Conservation (phyloP, 2,888 invertebrate genomes). For the Altica lythri region DNA sequence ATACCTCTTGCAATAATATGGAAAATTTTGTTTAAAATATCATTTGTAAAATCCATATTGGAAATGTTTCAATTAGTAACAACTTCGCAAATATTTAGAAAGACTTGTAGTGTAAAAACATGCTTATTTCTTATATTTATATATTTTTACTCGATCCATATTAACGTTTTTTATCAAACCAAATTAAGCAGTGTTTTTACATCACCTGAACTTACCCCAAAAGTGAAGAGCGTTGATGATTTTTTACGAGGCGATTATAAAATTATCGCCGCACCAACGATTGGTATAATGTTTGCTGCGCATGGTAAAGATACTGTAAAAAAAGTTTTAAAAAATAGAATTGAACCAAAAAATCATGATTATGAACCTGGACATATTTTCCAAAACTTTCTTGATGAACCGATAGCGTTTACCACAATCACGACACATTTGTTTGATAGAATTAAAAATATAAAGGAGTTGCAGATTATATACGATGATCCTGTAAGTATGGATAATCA, state of each 20-base stretch:
- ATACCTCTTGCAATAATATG: neutral
- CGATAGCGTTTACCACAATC: neutral
- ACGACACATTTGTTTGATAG: neutral
- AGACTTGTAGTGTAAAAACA: neutral
- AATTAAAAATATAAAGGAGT: neutral
- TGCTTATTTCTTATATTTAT: neutral
- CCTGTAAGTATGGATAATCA: neutral
- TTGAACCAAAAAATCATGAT: neutral
- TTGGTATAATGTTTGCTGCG: neutral
- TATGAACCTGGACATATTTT: neutral
- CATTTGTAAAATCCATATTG: neutral
- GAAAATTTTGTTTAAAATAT: neutral
- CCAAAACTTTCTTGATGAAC: neutral
- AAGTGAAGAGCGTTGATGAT: constrained; percentile 7
- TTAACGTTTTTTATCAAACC: constrained; percentile 7
- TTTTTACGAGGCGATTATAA: constrained; percentile 1
- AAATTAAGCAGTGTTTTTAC: constrained; percentile 6
- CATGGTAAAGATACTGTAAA: neutral
- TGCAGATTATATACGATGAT: constrained; percentile 8
- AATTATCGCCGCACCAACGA: neutral
- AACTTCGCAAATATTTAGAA: neutral
- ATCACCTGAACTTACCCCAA: neutral
- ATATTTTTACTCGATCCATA: neutral
- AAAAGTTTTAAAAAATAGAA: neutral
- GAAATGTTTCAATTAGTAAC: neutral